Evolutionary conservation across 2,797 vertebrate species (phyloP).

Genomic region (Dendrocincla tyrannina): DNA sequence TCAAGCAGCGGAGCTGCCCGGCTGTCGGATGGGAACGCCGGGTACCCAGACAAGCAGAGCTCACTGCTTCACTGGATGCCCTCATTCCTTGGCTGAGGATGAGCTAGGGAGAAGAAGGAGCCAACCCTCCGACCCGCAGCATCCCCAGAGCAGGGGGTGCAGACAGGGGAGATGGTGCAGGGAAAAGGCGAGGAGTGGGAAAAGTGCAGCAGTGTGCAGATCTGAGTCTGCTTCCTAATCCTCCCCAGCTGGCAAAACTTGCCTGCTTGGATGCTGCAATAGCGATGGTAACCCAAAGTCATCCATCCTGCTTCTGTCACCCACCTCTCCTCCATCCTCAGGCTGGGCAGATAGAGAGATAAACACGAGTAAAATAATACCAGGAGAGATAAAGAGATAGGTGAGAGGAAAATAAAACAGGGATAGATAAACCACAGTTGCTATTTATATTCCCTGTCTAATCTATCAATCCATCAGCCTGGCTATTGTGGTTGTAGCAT

Average conservation of each 20-base stretch:
- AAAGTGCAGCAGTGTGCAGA: not conserved
- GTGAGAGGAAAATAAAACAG: not conserved
- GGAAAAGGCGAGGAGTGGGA: not conserved
- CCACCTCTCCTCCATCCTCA: not conserved
- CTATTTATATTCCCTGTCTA: conserved; percentile 69
- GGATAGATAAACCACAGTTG: conserved; percentile 64
- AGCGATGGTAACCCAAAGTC: not conserved
- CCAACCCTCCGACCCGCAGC: fast-evolving
- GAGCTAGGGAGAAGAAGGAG: not conserved
- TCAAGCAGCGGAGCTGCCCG: not conserved
- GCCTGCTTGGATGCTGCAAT: not conserved
- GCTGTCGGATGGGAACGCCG: not conserved
- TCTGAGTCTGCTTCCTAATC: not conserved
- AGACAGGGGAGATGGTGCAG: not conserved
- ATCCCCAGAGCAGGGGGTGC: not conserved
- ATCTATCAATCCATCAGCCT: conserved; percentile 66
- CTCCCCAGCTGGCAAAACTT: not conserved
- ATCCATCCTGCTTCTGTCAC: conserved; percentile 39
- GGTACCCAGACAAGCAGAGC: not conserved
- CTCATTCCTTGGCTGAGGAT: not conserved
- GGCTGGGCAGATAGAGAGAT: conserved; percentile 62
- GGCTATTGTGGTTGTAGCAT: conserved; percentile 26
- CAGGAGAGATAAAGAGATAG: conserved; percentile 62
- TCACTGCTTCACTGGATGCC: not conserved
- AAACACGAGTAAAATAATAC: conserved; percentile 4